Conservation (phyloP, 37 sponge, comb jelly and placozoan genomes). For the Trichoplax adhaerens region DNA sequence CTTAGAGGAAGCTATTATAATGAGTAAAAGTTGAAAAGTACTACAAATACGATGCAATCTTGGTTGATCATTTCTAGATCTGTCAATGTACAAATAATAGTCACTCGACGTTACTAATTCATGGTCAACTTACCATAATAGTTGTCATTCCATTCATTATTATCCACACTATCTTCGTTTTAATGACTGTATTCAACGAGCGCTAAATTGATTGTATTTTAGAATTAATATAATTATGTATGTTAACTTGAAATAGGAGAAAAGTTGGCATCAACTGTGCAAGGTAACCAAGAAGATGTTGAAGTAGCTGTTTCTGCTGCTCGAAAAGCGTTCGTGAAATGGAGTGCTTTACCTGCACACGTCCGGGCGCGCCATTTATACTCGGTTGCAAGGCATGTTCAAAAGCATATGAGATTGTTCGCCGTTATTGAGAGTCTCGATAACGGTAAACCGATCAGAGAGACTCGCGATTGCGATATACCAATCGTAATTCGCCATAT, state of each 20-base stretch:
- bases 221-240: too few species aligned
- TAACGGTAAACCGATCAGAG: constrained; percentile 85
- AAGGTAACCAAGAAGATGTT: constrained; percentile 74
- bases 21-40: too few species aligned
- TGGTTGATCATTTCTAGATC: too few species aligned
- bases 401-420: constrained; percentile 80
- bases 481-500: constrained; percentile 75
- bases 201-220: too few species aligned
- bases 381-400: constrained; percentile 65
- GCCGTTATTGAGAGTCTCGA: constrained; percentile 84
- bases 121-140: too few species aligned
- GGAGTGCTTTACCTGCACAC: constrained; percentile 63
- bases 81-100: too few species aligned
- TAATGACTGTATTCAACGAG: too few species aligned
- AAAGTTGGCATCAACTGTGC: constrained; percentile 52
- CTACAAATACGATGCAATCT: too few species aligned
- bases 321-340: constrained; percentile 50
- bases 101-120: too few species aligned
- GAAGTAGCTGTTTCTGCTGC: constrained; percentile 68
- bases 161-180: too few species aligned
- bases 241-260: constrained; percentile 6
- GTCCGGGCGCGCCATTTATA: constrained; percentile 4
- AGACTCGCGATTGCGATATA: constrained; percentile 75
- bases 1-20: too few species aligned
- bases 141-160: too few species aligned